Evolutionary conservation across 2,797 vertebrate species (phyloP), one percentile per base, ranked within the genome.

Genomic region (Garrulus glandarius): DNA sequence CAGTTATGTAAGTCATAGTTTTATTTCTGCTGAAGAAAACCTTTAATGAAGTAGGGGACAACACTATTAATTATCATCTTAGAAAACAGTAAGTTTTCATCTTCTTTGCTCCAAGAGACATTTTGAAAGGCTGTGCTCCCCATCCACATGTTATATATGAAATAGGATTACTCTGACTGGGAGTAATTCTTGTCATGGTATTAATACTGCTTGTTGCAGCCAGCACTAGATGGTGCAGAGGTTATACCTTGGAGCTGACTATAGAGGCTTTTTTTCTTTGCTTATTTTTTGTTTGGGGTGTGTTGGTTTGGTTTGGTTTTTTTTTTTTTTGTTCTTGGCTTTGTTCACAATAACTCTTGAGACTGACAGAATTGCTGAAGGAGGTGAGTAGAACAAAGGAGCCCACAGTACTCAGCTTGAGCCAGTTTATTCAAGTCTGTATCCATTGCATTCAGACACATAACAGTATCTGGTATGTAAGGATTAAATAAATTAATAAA

Each of bases 161-260:
- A 87, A 39, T 10, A 81, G 52, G 96, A 90, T 90, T 71, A 63
- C 74, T 30, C 11, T 7, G 13, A 64, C 11, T 50, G 32, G 37
- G 71, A 37, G 47, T 65, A 55, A 46, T 91, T 92, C 32, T 79
- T 87, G 34, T 84, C 55, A 3, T 41, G 52, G 21, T 57, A 17
- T 86, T 85, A 74, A 74, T 70, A 64, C 16, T 74, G 69, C 46
- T 96, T 81, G 43, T 89, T 84, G 41, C 18, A 79, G 46, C 34
- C 82, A 64, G 84, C 60, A 75, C 59, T 94, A 76, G 74, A 50
- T 93, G 88, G 75, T 93, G 92, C 19, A 41, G 61, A 92, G 72
- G 52, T 83, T 91, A 41, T 93, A 89, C 56, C 72, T 93, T 44
- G 49, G 59, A 74, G 57, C 60, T 94, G 30, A 27, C n/a, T 74